Base-by-base conservation (phyloP, 2,797 vertebrate genomes). In the Hemitrygon akajei region DNA sequence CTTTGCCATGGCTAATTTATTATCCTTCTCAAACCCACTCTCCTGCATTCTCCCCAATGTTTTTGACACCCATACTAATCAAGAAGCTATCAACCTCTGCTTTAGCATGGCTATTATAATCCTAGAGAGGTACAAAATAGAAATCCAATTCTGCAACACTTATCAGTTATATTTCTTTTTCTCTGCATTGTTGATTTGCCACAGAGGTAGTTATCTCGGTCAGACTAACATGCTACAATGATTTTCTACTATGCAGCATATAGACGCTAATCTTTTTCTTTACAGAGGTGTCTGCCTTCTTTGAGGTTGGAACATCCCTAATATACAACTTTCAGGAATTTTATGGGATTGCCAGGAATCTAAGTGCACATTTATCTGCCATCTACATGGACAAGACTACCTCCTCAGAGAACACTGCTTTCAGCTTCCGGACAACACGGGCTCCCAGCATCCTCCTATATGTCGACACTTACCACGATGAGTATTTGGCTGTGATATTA, bases 291-390 rank as follows among this genome's bases (percentile, higher is more conserved):
- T 93, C 93, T 47, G 93, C 81, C 11, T 81, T 84, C 77, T 93
- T 93, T 34, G 93, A 93, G 34, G 11, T 80, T 14, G 93, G 81
- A 11, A 27, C 93, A 12, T 93, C 93, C 4, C 58, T 93, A 9
- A 60, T 84, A 4, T 93, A 93, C 93, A 93, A 73, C 93, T 93
- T 93, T 76, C 93, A 93, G 93, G 93, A 93, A n/a, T 84, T 20
- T 76, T 93, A 80, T n/a, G 76, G 76, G 58, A 71, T 93, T 66
- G 73, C 22, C 11, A 80, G 63, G 93, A 93, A 93, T 47, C 58
- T 80, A n/a, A 93, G 93, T 47, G 93, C 76, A 1, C 91, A 92
- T 56, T 75, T 92, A 18, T 92, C 91, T 47, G 66, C 91, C 37
- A 92, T 92, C 91, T 92, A 92, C 37, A 92, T 75, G 66, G 91